Conservation (phyloP, 2,797 vertebrate genomes). For the Megalops cyprinoides region DNA sequence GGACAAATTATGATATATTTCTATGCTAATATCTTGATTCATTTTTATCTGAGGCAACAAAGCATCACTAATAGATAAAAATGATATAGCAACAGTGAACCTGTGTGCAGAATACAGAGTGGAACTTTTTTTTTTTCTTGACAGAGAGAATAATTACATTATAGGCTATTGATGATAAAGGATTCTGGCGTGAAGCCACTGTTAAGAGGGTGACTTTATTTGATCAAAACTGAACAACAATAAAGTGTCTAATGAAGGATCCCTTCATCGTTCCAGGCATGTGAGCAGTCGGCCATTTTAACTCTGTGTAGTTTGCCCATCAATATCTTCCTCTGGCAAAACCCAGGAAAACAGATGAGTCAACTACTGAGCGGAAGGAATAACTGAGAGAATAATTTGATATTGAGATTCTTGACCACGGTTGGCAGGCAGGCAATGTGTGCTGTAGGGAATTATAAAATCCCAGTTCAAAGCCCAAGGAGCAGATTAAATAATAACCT, state of each 20-base stretch:
- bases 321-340: slow-evolving; percentile 4
- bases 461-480: slow-evolving; percentile 10
- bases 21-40: slow-evolving; percentile 46
- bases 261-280: neutral
- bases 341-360: slow-evolving; percentile 12
- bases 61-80: slow-evolving; percentile 24
- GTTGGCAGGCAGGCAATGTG: slow-evolving; percentile 14
- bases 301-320: slow-evolving; percentile 18
- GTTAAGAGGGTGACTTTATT: slow-evolving; percentile 13
- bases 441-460: slow-evolving; percentile 33
- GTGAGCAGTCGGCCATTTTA: neutral
- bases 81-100: slow-evolving; percentile 7
- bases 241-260: slow-evolving; percentile 20
- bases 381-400: slow-evolving; percentile 22
- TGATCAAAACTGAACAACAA: slow-evolving; percentile 15
- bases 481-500: slow-evolving; percentile 34
- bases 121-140: neutral
- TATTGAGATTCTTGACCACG: slow-evolving; percentile 34
- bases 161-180: neutral
- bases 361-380: slow-evolving; percentile 19
- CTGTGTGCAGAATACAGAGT: slow-evolving; percentile 3
- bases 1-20: slow-evolving; percentile 26
- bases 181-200: slow-evolving; percentile 11
- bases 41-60: slow-evolving; percentile 31
- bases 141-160: neutral